Evolutionary conservation across 1,140 invertebrate genomes (phyloP), one percentile per base, ranked within the genome.

Genomic region (Agrilus planipennis): DNA sequence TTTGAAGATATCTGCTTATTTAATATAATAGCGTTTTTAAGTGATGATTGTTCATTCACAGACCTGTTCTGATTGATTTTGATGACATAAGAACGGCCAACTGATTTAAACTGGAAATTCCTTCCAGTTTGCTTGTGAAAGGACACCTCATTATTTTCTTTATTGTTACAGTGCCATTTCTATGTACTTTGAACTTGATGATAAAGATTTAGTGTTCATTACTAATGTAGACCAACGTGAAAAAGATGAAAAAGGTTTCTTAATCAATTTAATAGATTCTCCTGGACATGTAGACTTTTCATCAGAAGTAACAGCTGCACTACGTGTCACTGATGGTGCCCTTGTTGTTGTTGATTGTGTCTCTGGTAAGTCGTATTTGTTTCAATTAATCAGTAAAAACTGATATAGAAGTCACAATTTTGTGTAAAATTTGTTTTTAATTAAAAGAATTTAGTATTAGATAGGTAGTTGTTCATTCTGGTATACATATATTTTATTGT

Each of bases 211-310:
- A 59, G 75, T 82, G 10, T 90, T 93, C 71, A 93, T 95, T 55
- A 87, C 79, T 45, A 82, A 82, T 53, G 68, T 78, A 3, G 86
- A 90, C 63, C 89, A 94, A 65, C 76, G 84, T 62, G 85, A 90
- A 52, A 87, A 91, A 67, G 78, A 74, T 11, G 80, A 84, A 54
- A 90, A 88, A 66, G 90, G 89, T 70, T 98, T 98, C 75, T 84
- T 99, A 65, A 97, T 99, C 72, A 99, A 99, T 67, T 72, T 98
- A 62, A 99, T 98, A 57, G 94, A 99, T 70, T 98, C 94, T 29
- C 94, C 94, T 55, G 94, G 94, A 44, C 94, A 99, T 80, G 94
- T 99, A 61, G 94, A 99, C 69, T 99, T 99, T 73, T 97, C 93
- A 0, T 94, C 89, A 60, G 94, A 99, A 73, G 94, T 98, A 45